Evolutionary conservation across 2,888 invertebrate genomes (phyloP), one percentile per base, ranked within the genome.

Genomic region (Smittia sp.): DNA sequence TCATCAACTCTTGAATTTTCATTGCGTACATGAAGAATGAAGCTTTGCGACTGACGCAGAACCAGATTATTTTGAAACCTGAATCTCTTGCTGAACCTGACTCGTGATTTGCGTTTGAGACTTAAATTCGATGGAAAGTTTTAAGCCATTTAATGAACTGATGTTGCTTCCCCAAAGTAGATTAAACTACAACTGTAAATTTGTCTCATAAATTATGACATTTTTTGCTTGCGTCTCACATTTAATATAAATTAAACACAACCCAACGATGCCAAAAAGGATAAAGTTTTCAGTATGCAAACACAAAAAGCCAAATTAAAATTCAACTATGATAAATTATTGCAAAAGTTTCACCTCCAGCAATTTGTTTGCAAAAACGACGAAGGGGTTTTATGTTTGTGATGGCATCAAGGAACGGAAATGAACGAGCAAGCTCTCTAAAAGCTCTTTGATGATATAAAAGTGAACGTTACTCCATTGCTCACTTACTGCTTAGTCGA

Each of bases 241-340:
- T 58, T 58, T 58, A 13, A 58, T 22, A 58, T 58, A 58, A 58
- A 58, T 58, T 58, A 58, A 58, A 20, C 58, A 58, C 22, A 18
- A 2, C 22, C 11, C 22, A 6, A 58, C 46, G 2, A 58, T 22
- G 46, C 46, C 58, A 58, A 58, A 58, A 58, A 3, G 20, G 58
- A 58, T 2, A 15, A 58, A 58, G 18, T 20, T 22, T 22, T 22
- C 11, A 22, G 13, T 58, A 6, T 58, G 9, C 32, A 32, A 32
- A n/a, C 15, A 58, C 58, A 58, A 63, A 63, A 63, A 63, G n/a
- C n/a, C 2, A 63, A 25, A 63, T 63, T 63, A 13, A 69, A 69
- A 69, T 69, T 69, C 22, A 69, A 54, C 32, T 69, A 69, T 54
- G 54, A 69, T 69, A 69, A 69, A 69, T 54, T 69, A 69, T 69